phyloP scores from a whole-genome alignment of 2,797 vertebrate species.

The Micrastur ruficollis region DNA sequence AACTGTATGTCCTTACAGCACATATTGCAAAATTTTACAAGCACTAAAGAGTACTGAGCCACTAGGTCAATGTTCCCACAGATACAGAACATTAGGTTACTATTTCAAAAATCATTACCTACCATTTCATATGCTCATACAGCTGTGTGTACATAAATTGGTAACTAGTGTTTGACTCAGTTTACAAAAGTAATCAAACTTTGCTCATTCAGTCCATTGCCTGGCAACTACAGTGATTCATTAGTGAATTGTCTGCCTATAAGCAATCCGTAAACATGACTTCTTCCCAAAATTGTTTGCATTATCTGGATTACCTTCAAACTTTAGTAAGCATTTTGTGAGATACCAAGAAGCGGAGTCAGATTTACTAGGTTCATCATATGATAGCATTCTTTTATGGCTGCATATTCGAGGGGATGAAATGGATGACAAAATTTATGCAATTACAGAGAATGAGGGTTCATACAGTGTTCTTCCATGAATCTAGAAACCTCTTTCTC shows the following conservation, averaged over 20 bases:
- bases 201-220: background rate
- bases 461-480: background rate
- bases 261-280: background rate
- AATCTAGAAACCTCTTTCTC: background rate
- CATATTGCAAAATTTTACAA: background rate
- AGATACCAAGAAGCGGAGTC: background rate
- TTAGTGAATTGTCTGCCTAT: background rate
- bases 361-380: background rate
- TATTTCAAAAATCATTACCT: background rate
- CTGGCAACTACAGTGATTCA: conserved; percentile 12
- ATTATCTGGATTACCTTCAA: background rate
- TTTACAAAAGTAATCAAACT: conserved; percentile 15
- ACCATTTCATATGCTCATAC: background rate
- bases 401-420: background rate
- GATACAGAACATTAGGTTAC: background rate
- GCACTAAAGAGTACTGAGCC: background rate
- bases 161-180: background rate
- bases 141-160: background rate
- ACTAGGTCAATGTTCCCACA: background rate
- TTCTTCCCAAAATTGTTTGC: conserved; percentile 5
- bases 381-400: background rate
- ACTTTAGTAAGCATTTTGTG: background rate
- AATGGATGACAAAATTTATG: background rate
- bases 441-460: background rate
- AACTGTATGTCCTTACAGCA: background rate